Percentiles rank a stretch among this genome's conserved stretches.
These are phyloP conservation scores for Eumerus sabulonum DNA, from an alignment of 2,888 invertebrate species.

Conservation along the genomic window DNA sequence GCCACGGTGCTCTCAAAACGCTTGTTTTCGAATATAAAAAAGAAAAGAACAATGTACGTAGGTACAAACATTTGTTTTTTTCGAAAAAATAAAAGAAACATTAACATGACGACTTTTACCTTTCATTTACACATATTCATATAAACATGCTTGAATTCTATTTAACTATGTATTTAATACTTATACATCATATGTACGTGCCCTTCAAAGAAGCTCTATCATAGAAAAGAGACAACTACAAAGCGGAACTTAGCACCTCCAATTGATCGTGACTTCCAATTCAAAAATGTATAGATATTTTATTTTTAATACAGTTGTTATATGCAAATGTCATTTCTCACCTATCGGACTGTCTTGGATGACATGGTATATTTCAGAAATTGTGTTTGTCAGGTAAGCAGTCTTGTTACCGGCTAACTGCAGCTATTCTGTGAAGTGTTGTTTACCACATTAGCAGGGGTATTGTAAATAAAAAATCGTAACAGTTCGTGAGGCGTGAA, in stretches of 20 bases:
- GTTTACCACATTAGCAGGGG: slow-evolving; percentile 43
- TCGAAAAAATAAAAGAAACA: too few species aligned
- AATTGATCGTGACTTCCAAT: slow-evolving; percentile 57
- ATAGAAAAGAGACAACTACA: background rate
- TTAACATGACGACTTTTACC: too few species aligned
- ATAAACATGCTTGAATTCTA: too few species aligned
- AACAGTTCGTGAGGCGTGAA: slow-evolving; percentile 41
- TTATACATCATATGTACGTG: too few species aligned
- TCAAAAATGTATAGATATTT: slow-evolving; percentile 53
- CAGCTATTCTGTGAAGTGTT: slow-evolving; percentile 29
- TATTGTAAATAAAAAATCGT: slow-evolving; percentile 24
- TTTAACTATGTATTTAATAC: too few species aligned
- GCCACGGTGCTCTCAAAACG: too few species aligned
- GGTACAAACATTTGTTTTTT: too few species aligned
- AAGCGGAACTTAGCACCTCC: slow-evolving; percentile 46
- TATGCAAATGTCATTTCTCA: slow-evolving; percentile 61
- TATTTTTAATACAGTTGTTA: slow-evolving; percentile 53
- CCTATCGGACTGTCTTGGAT: slow-evolving; percentile 60
- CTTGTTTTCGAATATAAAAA: too few species aligned
- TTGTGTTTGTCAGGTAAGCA: slow-evolving; percentile 42
- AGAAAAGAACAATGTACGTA: too few species aligned
- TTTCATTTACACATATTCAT: too few species aligned
- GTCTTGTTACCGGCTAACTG: slow-evolving; percentile 19
- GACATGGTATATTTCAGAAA: slow-evolving; percentile 41
- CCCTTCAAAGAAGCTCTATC: too few species aligned